These are phyloP conservation scores for Nysson spinosus DNA, from an alignment of 2,888 invertebrate species.

Conservation along the genomic window DNA sequence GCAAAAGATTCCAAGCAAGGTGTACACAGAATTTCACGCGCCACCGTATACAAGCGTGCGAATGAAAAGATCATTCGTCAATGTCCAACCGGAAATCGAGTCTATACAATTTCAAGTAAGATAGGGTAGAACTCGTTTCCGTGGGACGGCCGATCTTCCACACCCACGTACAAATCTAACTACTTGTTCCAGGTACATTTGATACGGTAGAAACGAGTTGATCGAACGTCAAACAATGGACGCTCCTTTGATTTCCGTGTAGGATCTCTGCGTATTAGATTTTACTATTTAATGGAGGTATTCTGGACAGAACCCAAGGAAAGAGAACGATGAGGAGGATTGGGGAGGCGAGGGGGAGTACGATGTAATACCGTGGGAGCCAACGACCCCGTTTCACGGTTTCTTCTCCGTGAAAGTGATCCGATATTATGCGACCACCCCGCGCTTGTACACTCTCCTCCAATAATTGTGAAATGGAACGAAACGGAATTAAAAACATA, in stretches of 20 bases:
- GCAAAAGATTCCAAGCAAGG: too few species aligned
- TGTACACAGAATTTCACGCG: too few species aligned
- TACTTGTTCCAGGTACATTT: constrained; percentile 9
- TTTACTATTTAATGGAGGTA: constrained; percentile 41
- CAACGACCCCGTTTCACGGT: constrained; percentile 65
- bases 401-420: constrained; percentile 75
- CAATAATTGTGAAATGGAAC: too few species aligned
- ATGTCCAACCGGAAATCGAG: not conserved
- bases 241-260: constrained; percentile 19
- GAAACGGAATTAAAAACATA: too few species aligned
- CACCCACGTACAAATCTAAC: constrained; percentile 26
- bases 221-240: constrained; percentile 51
- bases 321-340: constrained; percentile 1
- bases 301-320: constrained; percentile 27
- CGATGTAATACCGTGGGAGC: constrained; percentile 74
- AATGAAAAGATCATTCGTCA: constrained; percentile 9
- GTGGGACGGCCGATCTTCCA: constrained; percentile 34
- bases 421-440: constrained; percentile 54
- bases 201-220: constrained; percentile 36
- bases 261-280: constrained; percentile 25
- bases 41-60: too few species aligned
- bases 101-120: constrained; percentile 14
- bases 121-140: constrained; percentile 39
- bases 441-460: constrained; percentile 35
- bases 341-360: constrained; percentile 15